Evolutionary conservation across 2,113 vertebrate genomes (phyloP).

Genomic region (Dicerorhinus sumatrensis): DNA sequence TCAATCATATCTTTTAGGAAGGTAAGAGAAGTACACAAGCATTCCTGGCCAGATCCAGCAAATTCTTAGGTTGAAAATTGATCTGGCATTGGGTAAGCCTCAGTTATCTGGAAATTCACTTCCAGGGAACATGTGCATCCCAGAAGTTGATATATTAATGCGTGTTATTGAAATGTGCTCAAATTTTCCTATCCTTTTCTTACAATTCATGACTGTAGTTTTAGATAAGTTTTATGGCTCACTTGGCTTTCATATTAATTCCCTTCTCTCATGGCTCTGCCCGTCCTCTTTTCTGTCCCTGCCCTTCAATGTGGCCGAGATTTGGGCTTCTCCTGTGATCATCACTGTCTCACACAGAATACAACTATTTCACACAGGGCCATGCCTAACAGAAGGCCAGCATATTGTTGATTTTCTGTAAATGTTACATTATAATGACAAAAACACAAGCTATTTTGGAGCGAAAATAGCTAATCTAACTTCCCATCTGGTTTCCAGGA

Average conservation of each 20-base stretch:
- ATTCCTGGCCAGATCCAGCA: neutral
- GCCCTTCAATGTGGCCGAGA: neutral
- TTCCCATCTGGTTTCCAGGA: constrained; percentile 77
- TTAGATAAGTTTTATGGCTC: neutral
- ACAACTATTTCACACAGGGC: neutral
- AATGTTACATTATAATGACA: constrained; percentile 69
- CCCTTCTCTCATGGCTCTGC: neutral
- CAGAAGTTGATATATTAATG: neutral
- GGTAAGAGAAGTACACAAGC: neutral
- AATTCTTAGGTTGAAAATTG: neutral
- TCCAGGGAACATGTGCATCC: neutral
- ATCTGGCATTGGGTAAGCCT: neutral
- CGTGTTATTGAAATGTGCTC: neutral
- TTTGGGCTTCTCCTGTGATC: neutral
- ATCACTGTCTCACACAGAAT: neutral
- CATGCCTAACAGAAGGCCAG: constrained; percentile 47
- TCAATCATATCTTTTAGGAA: neutral
- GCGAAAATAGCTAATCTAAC: constrained; percentile 69
- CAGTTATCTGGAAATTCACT: constrained; percentile 23
- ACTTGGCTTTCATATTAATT: neutral
- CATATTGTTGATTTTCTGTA: constrained; percentile 60
- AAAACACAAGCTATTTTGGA: constrained; percentile 76
- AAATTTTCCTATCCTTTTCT: neutral
- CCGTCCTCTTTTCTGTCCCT: neutral
- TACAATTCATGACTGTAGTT: neutral